Conservation (phyloP, 2,797 vertebrate genomes). For the Heteromormyrus szaboi region DNA sequence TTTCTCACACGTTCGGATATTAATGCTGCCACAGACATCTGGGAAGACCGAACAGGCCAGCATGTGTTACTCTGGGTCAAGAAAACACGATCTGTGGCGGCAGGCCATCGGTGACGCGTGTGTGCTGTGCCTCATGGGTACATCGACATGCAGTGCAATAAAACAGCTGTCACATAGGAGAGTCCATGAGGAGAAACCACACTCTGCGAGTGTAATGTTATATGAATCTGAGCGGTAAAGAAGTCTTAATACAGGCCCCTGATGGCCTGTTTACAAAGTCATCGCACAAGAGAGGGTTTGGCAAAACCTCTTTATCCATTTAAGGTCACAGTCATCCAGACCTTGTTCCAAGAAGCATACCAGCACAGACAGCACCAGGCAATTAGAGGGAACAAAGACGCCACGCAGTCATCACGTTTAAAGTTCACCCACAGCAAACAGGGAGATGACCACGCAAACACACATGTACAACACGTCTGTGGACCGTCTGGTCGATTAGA, state of each 20-base stretch:
- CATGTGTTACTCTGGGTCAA: not conserved
- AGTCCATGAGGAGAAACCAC: not conserved
- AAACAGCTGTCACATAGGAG: not conserved
- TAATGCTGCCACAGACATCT: conserved; percentile 27
- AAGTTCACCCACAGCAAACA: not conserved
- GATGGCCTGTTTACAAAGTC: conserved; percentile 9
- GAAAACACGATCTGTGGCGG: not conserved
- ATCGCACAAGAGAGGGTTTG: conserved; percentile 29
- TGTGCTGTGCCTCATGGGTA: not conserved
- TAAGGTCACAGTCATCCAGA: not conserved
- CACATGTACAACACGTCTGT: not conserved
- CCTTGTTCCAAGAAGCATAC: not conserved
- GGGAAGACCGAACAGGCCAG: not conserved
- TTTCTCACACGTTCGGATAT: conserved; percentile 21
- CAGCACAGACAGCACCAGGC: conserved; percentile 31
- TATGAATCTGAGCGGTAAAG: not conserved
- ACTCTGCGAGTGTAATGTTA: not conserved
- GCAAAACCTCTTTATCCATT: conserved; percentile 22
- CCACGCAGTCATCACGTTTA: not conserved
- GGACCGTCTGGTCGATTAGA: not conserved
- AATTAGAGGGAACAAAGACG: not conserved
- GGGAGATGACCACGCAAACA: not conserved
- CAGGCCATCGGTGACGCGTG: not conserved
- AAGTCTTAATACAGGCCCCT: not conserved
- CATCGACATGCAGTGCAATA: not conserved